phyloP scores from a whole-genome alignment of 2,888 invertebrate species.

The Mythimna vitellina region DNA sequence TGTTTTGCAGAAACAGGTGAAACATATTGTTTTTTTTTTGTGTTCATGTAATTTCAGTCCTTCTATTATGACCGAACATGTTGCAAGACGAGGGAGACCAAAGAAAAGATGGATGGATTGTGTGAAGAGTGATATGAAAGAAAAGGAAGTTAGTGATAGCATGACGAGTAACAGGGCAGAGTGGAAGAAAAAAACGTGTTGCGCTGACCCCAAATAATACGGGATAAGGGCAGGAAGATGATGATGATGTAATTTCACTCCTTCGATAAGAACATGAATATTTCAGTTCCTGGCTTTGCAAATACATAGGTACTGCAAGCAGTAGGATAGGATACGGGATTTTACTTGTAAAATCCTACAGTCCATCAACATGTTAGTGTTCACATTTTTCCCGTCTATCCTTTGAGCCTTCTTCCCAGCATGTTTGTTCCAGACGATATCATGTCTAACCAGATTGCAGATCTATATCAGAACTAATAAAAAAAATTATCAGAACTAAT shows the following conservation, averaged over 20 bases:
- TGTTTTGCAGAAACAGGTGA: background rate
- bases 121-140: too few relatives aligned
- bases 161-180: too few relatives aligned
- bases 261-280: background rate
- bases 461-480: conserved; percentile 1
- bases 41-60: background rate
- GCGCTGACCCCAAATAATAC: too few relatives aligned
- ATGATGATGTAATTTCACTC: background rate
- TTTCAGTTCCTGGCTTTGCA: background rate
- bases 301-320: background rate
- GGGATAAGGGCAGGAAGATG: too few relatives aligned
- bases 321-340: too few relatives aligned
- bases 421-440: background rate
- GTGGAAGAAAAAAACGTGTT: too few relatives aligned
- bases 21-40: background rate
- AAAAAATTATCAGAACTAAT: conserved; percentile 4
- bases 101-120: too few relatives aligned
- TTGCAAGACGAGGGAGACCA: too few relatives aligned
- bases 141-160: too few relatives aligned
- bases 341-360: background rate
- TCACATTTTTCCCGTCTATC: background rate
- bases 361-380: background rate
- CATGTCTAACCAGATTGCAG: background rate
- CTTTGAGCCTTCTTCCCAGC: background rate
- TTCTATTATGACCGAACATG: too few relatives aligned